Conservation (phyloP, 2,113 vertebrate genomes). For the Oplegnathus fasciatus region DNA sequence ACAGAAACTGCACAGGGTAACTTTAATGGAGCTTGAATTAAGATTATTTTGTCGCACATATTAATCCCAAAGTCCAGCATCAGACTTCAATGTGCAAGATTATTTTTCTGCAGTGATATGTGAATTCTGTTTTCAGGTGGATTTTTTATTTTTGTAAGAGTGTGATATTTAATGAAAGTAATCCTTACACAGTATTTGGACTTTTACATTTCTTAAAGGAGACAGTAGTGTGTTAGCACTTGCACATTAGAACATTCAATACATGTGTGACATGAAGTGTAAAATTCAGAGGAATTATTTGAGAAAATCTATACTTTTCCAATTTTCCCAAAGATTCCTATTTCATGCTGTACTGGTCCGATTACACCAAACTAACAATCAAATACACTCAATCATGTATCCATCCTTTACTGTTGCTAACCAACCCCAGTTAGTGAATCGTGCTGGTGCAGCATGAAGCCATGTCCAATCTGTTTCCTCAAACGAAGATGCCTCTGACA, state of each 20-base stretch:
- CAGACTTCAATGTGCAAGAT: neutral
- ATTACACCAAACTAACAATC: neutral
- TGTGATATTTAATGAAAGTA: neutral
- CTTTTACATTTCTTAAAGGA: neutral
- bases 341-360: slow-evolving; percentile 28
- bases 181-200: neutral
- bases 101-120: neutral
- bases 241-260: neutral
- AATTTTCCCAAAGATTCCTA: slow-evolving; percentile 1
- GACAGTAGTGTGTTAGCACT: neutral
- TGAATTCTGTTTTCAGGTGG: neutral
- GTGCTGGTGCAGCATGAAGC: slow-evolving; percentile 24
- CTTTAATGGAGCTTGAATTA: neutral
- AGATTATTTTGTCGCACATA: neutral
- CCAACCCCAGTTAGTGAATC: slow-evolving; percentile 7
- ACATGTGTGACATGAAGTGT: neutral
- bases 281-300: slow-evolving; percentile 19
- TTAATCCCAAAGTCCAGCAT: too few relatives aligned
- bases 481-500: slow-evolving; percentile 58
- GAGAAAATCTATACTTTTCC: slow-evolving; percentile 6
- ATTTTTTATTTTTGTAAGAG: too few relatives aligned
- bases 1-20: neutral
- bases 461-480: slow-evolving; percentile 35
- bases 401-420: slow-evolving; percentile 14
- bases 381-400: slow-evolving; percentile 15